Percentiles rank a stretch among this genome's conserved stretches.
phyloP scores from a whole-genome alignment of 2,888 invertebrate species.

The Amiota mariae region DNA sequence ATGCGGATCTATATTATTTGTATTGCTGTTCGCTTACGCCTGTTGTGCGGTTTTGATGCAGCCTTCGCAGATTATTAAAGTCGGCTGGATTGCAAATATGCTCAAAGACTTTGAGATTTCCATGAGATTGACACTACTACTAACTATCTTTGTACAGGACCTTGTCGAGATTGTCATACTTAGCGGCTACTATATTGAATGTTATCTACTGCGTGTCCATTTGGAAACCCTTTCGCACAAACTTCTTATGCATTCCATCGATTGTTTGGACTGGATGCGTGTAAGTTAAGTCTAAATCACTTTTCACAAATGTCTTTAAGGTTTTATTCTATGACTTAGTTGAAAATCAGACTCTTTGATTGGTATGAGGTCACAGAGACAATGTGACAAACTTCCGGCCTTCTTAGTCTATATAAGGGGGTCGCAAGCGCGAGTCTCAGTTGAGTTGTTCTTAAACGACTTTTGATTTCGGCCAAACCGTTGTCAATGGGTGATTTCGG shows the following conservation, averaged over 20 bases:
- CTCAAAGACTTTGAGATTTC: slow-evolving; percentile 56
- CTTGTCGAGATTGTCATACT: slow-evolving; percentile 88
- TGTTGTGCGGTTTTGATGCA: slow-evolving; percentile 72
- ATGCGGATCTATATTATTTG: slow-evolving; percentile 81
- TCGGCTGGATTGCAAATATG: slow-evolving; percentile 55
- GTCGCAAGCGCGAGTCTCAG: too few species aligned
- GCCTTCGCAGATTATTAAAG: slow-evolving; percentile 58
- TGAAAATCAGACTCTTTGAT: too few species aligned
- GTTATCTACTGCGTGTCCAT: slow-evolving; percentile 84
- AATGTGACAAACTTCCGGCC: too few species aligned
- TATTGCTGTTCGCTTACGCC: slow-evolving; percentile 79
- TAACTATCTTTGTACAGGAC: slow-evolving; percentile 84
- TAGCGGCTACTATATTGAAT: slow-evolving; percentile 87
- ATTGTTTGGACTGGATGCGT: slow-evolving; percentile 85
- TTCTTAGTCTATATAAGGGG: too few species aligned
- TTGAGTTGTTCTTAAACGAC: too few species aligned
- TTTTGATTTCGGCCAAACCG: too few species aligned
- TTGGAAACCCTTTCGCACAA: slow-evolving; percentile 82
- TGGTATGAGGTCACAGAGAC: too few species aligned
- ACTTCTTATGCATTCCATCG: slow-evolving; percentile 81
- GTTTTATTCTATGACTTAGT: too few species aligned
- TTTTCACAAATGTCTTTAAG: too few species aligned
- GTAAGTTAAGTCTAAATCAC: slow-evolving; percentile 71
- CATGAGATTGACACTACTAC: slow-evolving; percentile 76
- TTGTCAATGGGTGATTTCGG: too few species aligned